phyloP scores from a whole-genome alignment of 2,888 invertebrate genomes.

The Tetragonula carbonaria region DNA sequence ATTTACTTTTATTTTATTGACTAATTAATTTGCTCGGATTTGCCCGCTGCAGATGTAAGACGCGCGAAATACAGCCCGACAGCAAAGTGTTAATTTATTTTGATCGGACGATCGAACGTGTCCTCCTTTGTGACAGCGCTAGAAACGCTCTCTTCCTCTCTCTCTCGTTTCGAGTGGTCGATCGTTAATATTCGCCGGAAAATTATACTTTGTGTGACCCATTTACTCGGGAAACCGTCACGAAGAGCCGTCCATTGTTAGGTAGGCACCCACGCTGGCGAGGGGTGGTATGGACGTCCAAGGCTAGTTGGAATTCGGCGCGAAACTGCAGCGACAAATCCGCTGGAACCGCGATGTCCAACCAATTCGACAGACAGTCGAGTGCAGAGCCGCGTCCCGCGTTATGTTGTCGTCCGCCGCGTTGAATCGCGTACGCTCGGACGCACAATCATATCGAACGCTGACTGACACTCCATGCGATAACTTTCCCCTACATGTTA shows the following conservation, averaged over 20 bases:
- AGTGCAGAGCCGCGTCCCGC: slow-evolving; percentile 12
- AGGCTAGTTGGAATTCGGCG: slow-evolving; percentile 42
- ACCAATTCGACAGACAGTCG: slow-evolving; percentile 47
- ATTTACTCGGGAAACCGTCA: slow-evolving; percentile 40
- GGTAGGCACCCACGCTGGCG: background rate
- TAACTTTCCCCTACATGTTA: slow-evolving; percentile 25
- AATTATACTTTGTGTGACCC: slow-evolving; percentile 27
- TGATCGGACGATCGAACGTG: too few relatives aligned
- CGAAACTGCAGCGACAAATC: slow-evolving; percentile 29
- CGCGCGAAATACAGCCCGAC: too few relatives aligned
- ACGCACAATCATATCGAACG: slow-evolving; percentile 52
- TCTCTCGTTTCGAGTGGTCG: too few relatives aligned
- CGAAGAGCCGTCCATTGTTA: background rate
- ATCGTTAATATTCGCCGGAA: background rate
- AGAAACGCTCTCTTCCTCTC: background rate
- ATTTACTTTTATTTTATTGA: too few relatives aligned
- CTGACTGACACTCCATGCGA: slow-evolving; percentile 36
- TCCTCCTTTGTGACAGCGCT: too few relatives aligned
- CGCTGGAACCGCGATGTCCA: slow-evolving; percentile 25
- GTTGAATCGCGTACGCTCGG: slow-evolving; percentile 20
- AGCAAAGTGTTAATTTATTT: too few relatives aligned
- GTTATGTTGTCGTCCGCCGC: slow-evolving; percentile 25
- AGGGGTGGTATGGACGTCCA: slow-evolving; percentile 18
- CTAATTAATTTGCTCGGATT: too few relatives aligned
- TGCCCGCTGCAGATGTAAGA: too few relatives aligned